Evolutionary conservation across 2,888 invertebrate species (phyloP), one percentile per base, ranked within the genome.

Genomic region (Conops quadrifasciatus): DNA sequence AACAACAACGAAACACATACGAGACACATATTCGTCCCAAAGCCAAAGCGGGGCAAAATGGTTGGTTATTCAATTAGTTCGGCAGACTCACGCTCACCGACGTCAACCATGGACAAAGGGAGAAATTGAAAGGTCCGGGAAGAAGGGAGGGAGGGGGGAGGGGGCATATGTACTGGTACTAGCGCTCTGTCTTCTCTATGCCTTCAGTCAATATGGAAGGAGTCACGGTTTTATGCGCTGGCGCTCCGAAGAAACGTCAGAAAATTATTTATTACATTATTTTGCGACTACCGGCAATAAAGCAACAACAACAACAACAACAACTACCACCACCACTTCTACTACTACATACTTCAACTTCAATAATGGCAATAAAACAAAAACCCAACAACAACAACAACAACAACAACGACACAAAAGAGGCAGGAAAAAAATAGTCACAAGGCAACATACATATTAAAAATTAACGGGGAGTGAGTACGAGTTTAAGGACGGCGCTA

Each of bases 231-330:
- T 51, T 51, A 68, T 68, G 68, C 24, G 62, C 36, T 62, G 15
- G 21, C 47, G 67, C 59, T 43, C 62, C 30, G 47, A 62, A 71
- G 71, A 73, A 72, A 77, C 76, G 78, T 77, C 76, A 77, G 36
- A 36, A 76, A 77, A 77, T 79, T 80, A 80, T 80, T 79, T 80
- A 80, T 78, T 78, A 77, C 80, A 79, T 78, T 79, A 78, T 77
- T 68, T 68, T 68, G 68, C 68, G 51, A 58, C 68, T 62, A 62
- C 51, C 68, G 60, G 68, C 68, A 68, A 68, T 68, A 68, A 68
- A 71, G 36, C 60, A 65, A 49, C 45, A 47, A 56, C 45, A 45
- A 56, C n/a, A 64, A 28, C 28, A 59, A 60, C 63, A 43, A 45
- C 0, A 63, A 53, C 53, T 53, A 53, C 28, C 11, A 47, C 59